phyloP scores from a whole-genome alignment of 1,140 invertebrate species.

The Formica selysi region DNA sequence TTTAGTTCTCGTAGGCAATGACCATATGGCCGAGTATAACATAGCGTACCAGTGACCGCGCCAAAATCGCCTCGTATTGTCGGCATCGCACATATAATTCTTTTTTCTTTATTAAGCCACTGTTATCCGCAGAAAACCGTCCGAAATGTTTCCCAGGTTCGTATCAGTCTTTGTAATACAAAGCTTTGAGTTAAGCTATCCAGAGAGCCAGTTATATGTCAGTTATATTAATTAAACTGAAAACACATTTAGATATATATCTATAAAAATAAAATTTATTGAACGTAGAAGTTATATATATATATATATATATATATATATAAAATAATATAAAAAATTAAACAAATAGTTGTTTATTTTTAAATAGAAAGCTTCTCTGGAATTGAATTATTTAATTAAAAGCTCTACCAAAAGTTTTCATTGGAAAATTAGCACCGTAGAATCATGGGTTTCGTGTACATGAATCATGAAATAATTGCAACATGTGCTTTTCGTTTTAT shows the following conservation, averaged over 20 bases:
- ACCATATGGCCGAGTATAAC: slow-evolving; percentile 12
- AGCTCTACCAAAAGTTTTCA: neutral
- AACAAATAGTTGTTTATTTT: neutral
- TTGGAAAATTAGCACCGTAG: neutral
- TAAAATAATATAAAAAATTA: neutral
- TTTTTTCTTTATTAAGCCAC: slow-evolving; percentile 8
- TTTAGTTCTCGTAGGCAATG: slow-evolving; percentile 50
- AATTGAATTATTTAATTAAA: slow-evolving; percentile 27
- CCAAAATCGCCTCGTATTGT: slow-evolving; percentile 47
- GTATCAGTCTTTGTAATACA: neutral
- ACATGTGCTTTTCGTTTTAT: neutral
- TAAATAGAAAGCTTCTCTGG: neutral
- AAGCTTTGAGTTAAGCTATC: slow-evolving; percentile 21
- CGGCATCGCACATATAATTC: slow-evolving; percentile 7
- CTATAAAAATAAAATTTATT: slow-evolving; percentile 1
- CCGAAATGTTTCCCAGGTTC: neutral
- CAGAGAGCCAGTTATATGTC: neutral
- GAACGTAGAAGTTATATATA: neutral
- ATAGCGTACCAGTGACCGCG: neutral
- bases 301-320: slow-evolving; percentile 3
- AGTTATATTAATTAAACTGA: neutral
- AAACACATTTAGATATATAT: neutral
- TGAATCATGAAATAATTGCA: slow-evolving; percentile 25
- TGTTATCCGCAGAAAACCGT: slow-evolving; percentile 9
- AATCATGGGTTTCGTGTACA: neutral